Percentiles rank a stretch among this genome's conserved stretches.
phyloP scores from a whole-genome alignment of 2,888 invertebrate species.

The Stramonita haemastoma region DNA sequence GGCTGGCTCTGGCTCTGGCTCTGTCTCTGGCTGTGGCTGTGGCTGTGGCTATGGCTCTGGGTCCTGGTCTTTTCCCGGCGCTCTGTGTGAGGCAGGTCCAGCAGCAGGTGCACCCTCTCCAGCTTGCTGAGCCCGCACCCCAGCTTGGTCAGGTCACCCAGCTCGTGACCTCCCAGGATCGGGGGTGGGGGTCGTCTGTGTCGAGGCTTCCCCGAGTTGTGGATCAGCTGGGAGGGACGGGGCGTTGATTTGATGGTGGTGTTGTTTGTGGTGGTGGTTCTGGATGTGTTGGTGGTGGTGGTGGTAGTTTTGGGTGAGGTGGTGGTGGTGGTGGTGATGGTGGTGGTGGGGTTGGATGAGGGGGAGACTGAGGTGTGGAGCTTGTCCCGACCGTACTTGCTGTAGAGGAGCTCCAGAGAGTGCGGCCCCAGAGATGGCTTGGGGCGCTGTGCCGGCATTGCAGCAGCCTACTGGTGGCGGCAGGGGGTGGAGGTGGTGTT shows the following conservation, averaged over 20 bases:
- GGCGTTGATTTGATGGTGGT: background rate
- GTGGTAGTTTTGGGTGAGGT: background rate
- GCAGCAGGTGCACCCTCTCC: slow-evolving; percentile 33
- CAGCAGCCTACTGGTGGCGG: background rate
- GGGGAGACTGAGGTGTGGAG: background rate
- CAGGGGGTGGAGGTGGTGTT: background rate
- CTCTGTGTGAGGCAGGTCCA: slow-evolving; percentile 10
- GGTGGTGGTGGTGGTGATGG: background rate
- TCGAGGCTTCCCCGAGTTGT: background rate
- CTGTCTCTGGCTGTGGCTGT: background rate
- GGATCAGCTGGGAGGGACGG: background rate
- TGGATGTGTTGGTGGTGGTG: background rate
- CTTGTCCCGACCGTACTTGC: slow-evolving; percentile 36
- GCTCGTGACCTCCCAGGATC: background rate
- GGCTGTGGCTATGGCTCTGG: background rate
- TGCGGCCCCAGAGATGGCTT: slow-evolving; percentile 21
- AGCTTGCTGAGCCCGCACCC: slow-evolving; percentile 20
- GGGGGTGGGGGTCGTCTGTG: background rate
- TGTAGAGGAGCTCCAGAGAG: slow-evolving; percentile 37
- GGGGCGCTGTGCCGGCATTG: slow-evolving; percentile 20
- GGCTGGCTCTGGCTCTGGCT: background rate
- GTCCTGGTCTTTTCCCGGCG: background rate
- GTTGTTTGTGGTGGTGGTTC: background rate
- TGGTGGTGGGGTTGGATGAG: background rate
- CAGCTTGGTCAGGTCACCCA: slow-evolving; percentile 29